phyloP scores from a whole-genome alignment of 2,113 vertebrate genomes.

The Anas platyrhynchos region DNA sequence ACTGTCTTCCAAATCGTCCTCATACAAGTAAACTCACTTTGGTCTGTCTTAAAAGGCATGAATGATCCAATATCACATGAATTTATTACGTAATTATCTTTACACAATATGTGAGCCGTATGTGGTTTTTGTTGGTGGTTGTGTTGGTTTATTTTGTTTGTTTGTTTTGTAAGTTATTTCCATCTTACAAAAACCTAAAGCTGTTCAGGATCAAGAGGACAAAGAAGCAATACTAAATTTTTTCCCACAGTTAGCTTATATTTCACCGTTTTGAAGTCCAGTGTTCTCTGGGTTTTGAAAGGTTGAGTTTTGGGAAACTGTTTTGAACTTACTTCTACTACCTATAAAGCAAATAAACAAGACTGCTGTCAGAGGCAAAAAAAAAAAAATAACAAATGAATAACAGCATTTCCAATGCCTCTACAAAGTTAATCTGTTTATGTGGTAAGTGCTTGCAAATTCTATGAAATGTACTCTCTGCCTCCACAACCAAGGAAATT shows the following conservation, averaged over 20 bases:
- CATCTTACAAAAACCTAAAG: not conserved
- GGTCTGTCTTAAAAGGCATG: not conserved
- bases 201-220: not conserved
- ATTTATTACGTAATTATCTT: not conserved
- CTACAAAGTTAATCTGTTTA: not conserved
- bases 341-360: not conserved
- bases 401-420: not conserved
- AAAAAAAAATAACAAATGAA: not conserved
- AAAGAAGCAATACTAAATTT: not conserved
- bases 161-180: not conserved
- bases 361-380: not conserved
- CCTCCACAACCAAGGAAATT: not conserved
- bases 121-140: rapidly evolving
- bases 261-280: not conserved
- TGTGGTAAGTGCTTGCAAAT: not conserved
- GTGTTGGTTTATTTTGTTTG: too few species aligned
- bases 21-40: not conserved
- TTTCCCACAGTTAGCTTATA: not conserved
- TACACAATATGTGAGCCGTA: rapidly evolving
- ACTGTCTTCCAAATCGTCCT: not conserved
- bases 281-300: not conserved
- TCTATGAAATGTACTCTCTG: not conserved
- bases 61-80: not conserved
- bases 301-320: not conserved
- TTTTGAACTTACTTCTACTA: not conserved